phyloP scores from a whole-genome alignment of 2,888 invertebrate species.

The Clepsis dumicolana region DNA sequence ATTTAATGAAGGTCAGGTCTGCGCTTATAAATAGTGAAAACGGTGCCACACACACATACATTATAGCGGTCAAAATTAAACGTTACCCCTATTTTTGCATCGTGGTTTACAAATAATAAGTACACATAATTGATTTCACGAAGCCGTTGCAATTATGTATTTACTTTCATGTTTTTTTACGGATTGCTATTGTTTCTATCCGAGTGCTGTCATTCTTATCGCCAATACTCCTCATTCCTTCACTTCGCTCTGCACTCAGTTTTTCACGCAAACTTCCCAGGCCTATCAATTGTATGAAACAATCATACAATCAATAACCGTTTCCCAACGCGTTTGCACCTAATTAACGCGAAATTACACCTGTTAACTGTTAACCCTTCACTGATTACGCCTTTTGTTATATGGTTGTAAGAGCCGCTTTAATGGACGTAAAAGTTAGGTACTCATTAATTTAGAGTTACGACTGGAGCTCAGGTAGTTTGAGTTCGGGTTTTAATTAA shows the following conservation, averaged over 20 bases:
- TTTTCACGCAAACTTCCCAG: constrained; percentile 19
- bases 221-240: constrained; percentile 11
- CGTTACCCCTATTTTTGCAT: too few relatives aligned
- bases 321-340: constrained; percentile 57
- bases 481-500: background rate
- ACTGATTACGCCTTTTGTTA: constrained; percentile 14
- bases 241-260: constrained; percentile 17
- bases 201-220: background rate
- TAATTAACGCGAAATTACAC: constrained; percentile 51
- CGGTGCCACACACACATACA: too few relatives aligned
- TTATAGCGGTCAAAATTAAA: too few relatives aligned
- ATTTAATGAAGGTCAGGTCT: too few relatives aligned
- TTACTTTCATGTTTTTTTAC: too few relatives aligned
- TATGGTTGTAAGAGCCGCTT: background rate
- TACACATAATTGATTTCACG: too few relatives aligned
- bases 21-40: too few relatives aligned
- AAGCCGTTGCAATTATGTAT: too few relatives aligned
- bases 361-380: constrained; percentile 47
- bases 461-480: background rate
- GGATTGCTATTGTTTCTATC: background rate
- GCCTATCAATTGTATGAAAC: constrained; percentile 31
- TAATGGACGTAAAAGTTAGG: constrained; percentile 14
- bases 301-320: constrained; percentile 45
- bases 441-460: constrained; percentile 31
- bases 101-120: too few relatives aligned